Base-by-base conservation (phyloP, 2,888 invertebrate species). In the Polymixis flavicincta region DNA sequence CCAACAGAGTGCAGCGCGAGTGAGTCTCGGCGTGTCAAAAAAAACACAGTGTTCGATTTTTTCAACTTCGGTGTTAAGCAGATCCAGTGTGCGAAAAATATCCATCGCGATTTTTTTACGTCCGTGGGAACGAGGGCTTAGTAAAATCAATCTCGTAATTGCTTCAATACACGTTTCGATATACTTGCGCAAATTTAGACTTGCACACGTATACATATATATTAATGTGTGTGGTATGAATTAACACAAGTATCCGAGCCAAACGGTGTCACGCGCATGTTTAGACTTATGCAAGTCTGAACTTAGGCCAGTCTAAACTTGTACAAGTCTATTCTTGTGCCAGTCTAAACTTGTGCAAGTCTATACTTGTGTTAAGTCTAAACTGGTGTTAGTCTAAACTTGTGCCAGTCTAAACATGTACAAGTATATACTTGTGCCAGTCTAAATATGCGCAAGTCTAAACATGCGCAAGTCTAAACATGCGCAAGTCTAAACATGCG, bases 131-230 rank as follows among this genome's bases (percentile, higher is more conserved):
- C 42, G 42, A 13, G 11, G 42, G 42, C 42, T 45, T 45, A 45
- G 42, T 69, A 71, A 25, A 52, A 37, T 60, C 14, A 11, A 72
- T 52, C 2, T 5, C 52, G 45, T 28, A 76, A 60, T 76, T 80
- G 59, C 45, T 50, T 67, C 55, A 37, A 19, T 48, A 59, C 19
- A 5, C 32, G 59, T 32, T 22, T 32, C 59, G 6, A 59, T 59
- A 32, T 59, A 59, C 32, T 32, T 22, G 59, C 32, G 32, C 54
- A 54, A 25, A n/a, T 13, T n/a, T 54, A 6, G n/a, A 25, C 54
- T 25, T 54, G 54, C 28, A 59, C 59, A 59, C 19, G 9, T 57
- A 19, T 57, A 57, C n/a, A n/a, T n/a, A n/a, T 57, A 57, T 9
- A 57, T n/a, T 54, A 13, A 54, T 0, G 13, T n/a, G 54, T n/a